Base-by-base conservation (phyloP, 2,888 invertebrate species). In the Aromia moschata region DNA sequence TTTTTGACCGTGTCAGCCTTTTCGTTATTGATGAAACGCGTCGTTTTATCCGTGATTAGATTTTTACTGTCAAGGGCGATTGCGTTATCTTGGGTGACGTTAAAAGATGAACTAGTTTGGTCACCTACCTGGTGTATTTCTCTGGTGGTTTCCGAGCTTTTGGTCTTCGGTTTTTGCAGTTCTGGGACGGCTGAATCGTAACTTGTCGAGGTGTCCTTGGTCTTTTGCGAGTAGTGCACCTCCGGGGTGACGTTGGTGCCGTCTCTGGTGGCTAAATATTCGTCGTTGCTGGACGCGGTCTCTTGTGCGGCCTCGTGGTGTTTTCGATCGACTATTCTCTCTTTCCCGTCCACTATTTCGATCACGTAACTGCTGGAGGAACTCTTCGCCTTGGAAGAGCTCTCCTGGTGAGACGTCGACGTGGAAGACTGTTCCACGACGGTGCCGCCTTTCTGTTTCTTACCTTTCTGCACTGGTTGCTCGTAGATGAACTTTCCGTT, bases 311-410 rank as follows among this genome's bases (percentile, higher is more conserved):
- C 83, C 76, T 87, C 86, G 68, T 85, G 84, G 45, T 83, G 84
- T 51, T 86, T 84, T 67, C 83, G 83, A 61, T 87, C 87, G 38
- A 87, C 79, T 37, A 87, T 83, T 33, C 85, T 80, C 78, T 87
- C 87, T 74, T 87, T 87, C 1, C 87, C 87, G 70, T 87, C 86
- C 15, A 87, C 84, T 64, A 86, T 84, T 79, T 89, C 88, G 43
- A 88, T 84, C 20, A 86, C 85, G 70, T 89, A 87, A 11, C 87
- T 87, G 12, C 86, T 85, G 1, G 87, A 86, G 31, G 87, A 84
- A 25, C 86, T 86, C 74, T 88, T 87, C 45, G 83, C 82, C 2
- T 83, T 79, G 56, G 83, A 84, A 59, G 85, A 83, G 66, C 82
- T 84, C 73, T 83, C 83, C 69, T 84, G 80, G 69, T 87, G 84